A percentile compares a stretch with the other conserved stretches of the same genome.
Evolutionary conservation across 2,888 invertebrate genomes (phyloP).

Genomic region (Mamestra brassicae): DNA sequence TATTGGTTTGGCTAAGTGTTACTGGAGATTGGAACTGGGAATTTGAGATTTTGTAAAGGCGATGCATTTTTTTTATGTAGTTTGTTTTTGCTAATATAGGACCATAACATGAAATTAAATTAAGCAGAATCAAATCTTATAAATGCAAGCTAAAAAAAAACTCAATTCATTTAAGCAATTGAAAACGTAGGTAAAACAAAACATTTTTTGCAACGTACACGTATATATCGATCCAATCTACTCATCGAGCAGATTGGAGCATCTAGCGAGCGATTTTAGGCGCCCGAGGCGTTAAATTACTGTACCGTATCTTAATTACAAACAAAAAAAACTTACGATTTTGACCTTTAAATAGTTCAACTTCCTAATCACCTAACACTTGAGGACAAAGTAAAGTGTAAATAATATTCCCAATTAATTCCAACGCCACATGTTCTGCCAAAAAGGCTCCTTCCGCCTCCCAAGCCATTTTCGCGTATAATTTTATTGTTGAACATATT

Average conservation of each 20-base stretch:
- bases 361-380: slow-evolving; percentile 17
- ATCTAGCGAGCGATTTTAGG: background rate
- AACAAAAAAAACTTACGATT: background rate
- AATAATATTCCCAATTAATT: slow-evolving; percentile 6
- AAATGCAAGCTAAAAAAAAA: background rate
- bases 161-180: background rate
- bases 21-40: background rate
- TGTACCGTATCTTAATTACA: background rate
- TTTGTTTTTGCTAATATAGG: too few relatives aligned
- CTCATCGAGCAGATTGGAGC: background rate
- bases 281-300: slow-evolving; percentile 18
- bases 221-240: background rate
- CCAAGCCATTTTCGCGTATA: slow-evolving; percentile 55
- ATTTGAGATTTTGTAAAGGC: background rate
- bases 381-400: slow-evolving; percentile 29
- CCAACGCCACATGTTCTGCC: slow-evolving; percentile 2
- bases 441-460: slow-evolving; percentile 42
- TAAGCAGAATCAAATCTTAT: too few relatives aligned
- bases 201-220: background rate
- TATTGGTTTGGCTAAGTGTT: slow-evolving; percentile 14
- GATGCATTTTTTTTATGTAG: background rate
- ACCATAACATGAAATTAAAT: too few relatives aligned
- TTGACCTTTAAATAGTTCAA: slow-evolving; percentile 11
- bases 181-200: background rate
- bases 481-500: slow-evolving; percentile 68